Evolutionary conservation across 2,113 vertebrate species (phyloP).

Genomic region (Scytalopus superciliaris): DNA sequence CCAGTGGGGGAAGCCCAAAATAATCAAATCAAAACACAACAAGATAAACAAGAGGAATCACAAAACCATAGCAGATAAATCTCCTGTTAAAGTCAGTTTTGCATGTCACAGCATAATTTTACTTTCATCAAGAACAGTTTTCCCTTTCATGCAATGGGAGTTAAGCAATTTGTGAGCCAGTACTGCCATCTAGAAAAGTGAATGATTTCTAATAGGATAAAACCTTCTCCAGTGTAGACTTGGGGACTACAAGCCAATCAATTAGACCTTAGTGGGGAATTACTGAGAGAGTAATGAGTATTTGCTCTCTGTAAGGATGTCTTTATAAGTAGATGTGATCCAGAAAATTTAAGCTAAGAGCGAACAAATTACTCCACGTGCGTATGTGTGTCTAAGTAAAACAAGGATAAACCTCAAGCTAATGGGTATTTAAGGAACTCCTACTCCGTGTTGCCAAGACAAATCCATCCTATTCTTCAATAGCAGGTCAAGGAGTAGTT

Average conservation of each 20-base stretch:
- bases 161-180: slow-evolving; percentile 9
- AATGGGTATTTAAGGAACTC: slow-evolving; percentile 46
- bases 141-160: not conserved
- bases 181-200: not conserved
- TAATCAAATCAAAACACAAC: not conserved
- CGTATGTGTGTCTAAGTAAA: not conserved
- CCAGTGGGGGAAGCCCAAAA: not conserved
- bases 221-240: not conserved
- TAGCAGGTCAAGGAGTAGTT: not conserved
- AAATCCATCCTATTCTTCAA: slow-evolving; percentile 27
- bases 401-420: slow-evolving; percentile 20
- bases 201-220: slow-evolving; percentile 28
- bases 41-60: not conserved
- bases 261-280: slow-evolving; percentile 36
- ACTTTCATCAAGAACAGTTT: not conserved
- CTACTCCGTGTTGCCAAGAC: not conserved
- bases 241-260: slow-evolving; percentile 24
- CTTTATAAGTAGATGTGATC: slow-evolving; percentile 38
- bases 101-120: not conserved
- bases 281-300: slow-evolving; percentile 28
- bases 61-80: not conserved
- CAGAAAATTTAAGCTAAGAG: slow-evolving; percentile 19
- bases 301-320: slow-evolving; percentile 24
- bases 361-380: not conserved
- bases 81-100: not conserved